These are phyloP conservation scores for Panthera leo DNA, from an alignment of 2,113 vertebrate species.

Conservation along the genomic window DNA sequence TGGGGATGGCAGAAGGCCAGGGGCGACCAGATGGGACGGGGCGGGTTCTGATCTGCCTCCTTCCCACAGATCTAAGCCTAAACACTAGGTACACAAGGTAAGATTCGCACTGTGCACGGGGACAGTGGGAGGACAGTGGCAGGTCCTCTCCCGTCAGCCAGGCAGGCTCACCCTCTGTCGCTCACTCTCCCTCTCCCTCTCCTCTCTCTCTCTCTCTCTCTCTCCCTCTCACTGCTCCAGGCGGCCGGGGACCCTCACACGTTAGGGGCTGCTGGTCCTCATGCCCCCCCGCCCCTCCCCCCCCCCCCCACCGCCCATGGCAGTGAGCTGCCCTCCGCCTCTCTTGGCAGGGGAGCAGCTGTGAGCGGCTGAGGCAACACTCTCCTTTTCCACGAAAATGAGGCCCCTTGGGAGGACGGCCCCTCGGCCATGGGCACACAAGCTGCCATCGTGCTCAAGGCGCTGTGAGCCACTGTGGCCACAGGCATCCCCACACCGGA, in stretches of 20 bases:
- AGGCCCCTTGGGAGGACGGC: background rate
- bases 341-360: background rate
- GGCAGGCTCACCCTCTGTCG: background rate
- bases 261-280: background rate
- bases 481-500: background rate
- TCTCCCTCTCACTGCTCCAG: background rate
- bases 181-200: too few relatives aligned
- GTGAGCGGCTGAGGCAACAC: background rate
- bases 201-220: too few relatives aligned
- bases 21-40: fast-evolving
- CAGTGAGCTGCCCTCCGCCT: background rate
- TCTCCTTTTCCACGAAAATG: background rate
- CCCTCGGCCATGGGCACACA: background rate
- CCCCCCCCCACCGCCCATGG: background rate
- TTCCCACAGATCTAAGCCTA: background rate
- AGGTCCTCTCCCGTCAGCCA: too few relatives aligned
- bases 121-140: background rate
- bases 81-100: background rate
- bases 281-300: background rate
- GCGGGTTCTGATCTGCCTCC: background rate
- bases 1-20: background rate
- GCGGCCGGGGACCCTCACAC: background rate
- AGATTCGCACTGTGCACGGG: background rate
- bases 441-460: background rate
- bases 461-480: background rate